Conservation (phyloP, 2,888 invertebrate genomes). For the Tineola bisselliella region DNA sequence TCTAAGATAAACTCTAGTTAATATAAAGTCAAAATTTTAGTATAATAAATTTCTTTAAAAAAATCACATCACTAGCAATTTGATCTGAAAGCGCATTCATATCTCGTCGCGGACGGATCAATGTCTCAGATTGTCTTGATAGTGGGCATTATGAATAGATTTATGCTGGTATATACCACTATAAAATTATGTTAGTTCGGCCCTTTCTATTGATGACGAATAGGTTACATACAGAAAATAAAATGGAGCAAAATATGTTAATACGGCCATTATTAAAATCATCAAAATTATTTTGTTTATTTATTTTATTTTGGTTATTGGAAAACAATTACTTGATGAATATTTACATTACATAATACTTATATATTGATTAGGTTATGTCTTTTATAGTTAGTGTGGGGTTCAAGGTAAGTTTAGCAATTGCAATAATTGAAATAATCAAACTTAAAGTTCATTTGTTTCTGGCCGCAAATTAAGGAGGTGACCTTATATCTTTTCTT, state of each 20-base stretch:
- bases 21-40: too few relatives aligned
- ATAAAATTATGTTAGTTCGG: neutral
- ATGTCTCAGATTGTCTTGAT: constrained; percentile 8
- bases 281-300: too few relatives aligned
- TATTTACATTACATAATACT: too few relatives aligned
- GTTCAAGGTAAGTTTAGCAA: neutral
- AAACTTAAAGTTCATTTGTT: neutral
- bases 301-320: too few relatives aligned
- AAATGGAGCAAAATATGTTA: too few relatives aligned
- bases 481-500: neutral
- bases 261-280: too few relatives aligned
- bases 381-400: too few relatives aligned
- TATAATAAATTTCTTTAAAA: neutral
- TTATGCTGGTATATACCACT: neutral
- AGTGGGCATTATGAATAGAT: constrained; percentile 8
- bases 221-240: neutral
- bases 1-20: too few relatives aligned
- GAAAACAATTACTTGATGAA: too few relatives aligned
- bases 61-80: constrained; percentile 6
- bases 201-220: constrained; percentile 8
- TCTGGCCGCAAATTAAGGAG: neutral
- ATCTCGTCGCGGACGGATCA: constrained; percentile 11
- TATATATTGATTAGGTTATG: too few relatives aligned
- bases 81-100: neutral
- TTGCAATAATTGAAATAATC: neutral